Conservation (phyloP, 1,140 invertebrate species). For the Trissolcus basalis region DNA sequence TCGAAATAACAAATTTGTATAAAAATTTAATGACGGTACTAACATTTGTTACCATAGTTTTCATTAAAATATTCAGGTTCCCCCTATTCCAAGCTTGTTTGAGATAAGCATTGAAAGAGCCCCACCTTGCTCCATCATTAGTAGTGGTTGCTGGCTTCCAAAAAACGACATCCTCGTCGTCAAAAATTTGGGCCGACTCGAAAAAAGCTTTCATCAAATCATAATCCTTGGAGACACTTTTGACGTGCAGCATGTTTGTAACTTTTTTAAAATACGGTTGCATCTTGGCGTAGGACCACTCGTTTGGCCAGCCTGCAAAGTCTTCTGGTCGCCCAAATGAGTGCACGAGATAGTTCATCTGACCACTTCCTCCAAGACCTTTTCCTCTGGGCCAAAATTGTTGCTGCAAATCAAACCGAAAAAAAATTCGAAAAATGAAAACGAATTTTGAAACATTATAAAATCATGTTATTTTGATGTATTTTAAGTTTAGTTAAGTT, state of each 20-base stretch:
- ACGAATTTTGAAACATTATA: too few relatives aligned
- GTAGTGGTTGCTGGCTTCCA: slow-evolving; percentile 78
- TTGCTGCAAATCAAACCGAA: slow-evolving; percentile 63
- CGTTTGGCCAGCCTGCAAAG: slow-evolving; percentile 78
- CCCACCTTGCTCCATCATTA: slow-evolving; percentile 82
- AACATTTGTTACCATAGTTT: slow-evolving; percentile 79
- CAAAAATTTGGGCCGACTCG: slow-evolving; percentile 57
- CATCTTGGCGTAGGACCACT: slow-evolving; percentile 78
- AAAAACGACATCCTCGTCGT: slow-evolving; percentile 70
- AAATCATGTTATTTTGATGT: too few relatives aligned
- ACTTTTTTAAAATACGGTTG: slow-evolving; percentile 77
- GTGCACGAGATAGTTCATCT: slow-evolving; percentile 83
- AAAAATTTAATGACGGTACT: slow-evolving; percentile 60
- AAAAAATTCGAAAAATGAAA: too few relatives aligned
- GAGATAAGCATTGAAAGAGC: slow-evolving; percentile 82
- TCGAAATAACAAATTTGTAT: neutral
- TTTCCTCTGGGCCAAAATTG: slow-evolving; percentile 82
- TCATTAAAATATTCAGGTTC: slow-evolving; percentile 83
- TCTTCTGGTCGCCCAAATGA: slow-evolving; percentile 79
- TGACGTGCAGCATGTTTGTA: slow-evolving; percentile 71
- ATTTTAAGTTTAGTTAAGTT: too few relatives aligned
- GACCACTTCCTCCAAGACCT: slow-evolving; percentile 83
- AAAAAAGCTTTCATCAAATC: slow-evolving; percentile 68
- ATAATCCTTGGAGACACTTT: slow-evolving; percentile 61
- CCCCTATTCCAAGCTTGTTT: slow-evolving; percentile 79